Evolutionary conservation across 1,140 invertebrate genomes (phyloP), one percentile per base, ranked within the genome.

Genomic region (Temnothorax longispinosus): DNA sequence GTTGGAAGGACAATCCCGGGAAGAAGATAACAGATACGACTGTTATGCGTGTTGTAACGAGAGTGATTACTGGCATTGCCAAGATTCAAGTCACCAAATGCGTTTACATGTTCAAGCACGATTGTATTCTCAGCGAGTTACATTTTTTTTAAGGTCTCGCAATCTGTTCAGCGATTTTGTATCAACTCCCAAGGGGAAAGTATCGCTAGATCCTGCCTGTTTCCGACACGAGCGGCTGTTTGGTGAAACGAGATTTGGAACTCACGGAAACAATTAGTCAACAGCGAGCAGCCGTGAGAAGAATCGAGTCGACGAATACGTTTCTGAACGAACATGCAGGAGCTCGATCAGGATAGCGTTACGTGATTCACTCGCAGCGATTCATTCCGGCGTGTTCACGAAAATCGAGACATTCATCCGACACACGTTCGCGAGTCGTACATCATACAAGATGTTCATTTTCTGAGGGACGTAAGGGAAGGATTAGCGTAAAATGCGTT

Each of bases 61-160:
- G 8, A 10, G 1, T 0, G 41, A 10, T 13, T 18, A n/a, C 7
- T 21, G n/a, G 35, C 35, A 8, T 58, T 13, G 27, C 11, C 15
- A 50, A 35, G 47, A 38, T 54, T 27, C 32, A 44, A 47, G 10
- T 32, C 18, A 8, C 50, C 41, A 67, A 54, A 52, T 67, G 35
- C 47, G 13, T 80, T 80, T 67, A 50, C 35, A 38, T 8, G 8
- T 71, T 44, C 15, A 38, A 71, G 15, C 21, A 56, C 18, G 21
- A 81, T 78, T 32, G 35, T 58, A 71, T 32, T n/a, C 11, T 15
- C 21, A 27, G n/a, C 32, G n/a, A 69, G 13, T 69, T 67, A 50
- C 8, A 21, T 10, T 80, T 15, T 18, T 47, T 58, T 80, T 50
- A 11, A 18, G 2, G 7, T 56, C 10, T 54, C 32, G 44, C 50